Conservation (phyloP, 2,888 invertebrate genomes). For the Monopis laevigella region DNA sequence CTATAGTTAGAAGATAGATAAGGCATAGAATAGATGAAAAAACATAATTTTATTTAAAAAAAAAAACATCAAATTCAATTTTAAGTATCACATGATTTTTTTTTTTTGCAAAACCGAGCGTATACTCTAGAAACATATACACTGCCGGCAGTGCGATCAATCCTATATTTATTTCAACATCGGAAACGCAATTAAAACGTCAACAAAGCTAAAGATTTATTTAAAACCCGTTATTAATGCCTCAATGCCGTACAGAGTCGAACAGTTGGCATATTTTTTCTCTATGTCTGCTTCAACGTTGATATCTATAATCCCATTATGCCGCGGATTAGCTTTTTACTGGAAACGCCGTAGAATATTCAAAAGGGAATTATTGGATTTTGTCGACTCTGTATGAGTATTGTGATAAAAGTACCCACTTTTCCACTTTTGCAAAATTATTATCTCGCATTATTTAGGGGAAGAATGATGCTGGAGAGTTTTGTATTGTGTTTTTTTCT, state of each 20-base stretch:
- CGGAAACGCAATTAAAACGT: constrained; percentile 31
- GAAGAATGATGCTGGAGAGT: no score
- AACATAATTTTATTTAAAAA: no score
- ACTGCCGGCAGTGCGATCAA: constrained; percentile 1
- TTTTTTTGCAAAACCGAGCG: no score
- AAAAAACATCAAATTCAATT: no score
- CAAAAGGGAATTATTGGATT: constrained; percentile 60
- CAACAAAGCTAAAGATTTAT: constrained; percentile 19
- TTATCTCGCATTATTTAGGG: no score
- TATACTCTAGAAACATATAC: no score
- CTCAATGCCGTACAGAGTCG: constrained; percentile 12
- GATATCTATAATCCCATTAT: constrained; percentile 63
- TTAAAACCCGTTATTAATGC: constrained; percentile 10
- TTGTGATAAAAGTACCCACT: constrained; percentile 8
- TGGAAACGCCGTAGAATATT: constrained; percentile 57
- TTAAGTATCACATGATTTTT: no score
- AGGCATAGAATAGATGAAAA: no score
- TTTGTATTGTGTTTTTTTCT: no score
- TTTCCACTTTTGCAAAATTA: constrained; percentile 8
- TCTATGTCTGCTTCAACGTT: constrained; percentile 45
- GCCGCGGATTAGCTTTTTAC: constrained; percentile 61
- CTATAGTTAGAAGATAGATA: no score
- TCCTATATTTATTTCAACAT: not conserved
- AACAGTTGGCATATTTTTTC: constrained; percentile 57
- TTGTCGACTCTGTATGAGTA: constrained; percentile 32